phyloP scores from a whole-genome alignment of 2,888 invertebrate species.

The Eupithecia abbreviata region DNA sequence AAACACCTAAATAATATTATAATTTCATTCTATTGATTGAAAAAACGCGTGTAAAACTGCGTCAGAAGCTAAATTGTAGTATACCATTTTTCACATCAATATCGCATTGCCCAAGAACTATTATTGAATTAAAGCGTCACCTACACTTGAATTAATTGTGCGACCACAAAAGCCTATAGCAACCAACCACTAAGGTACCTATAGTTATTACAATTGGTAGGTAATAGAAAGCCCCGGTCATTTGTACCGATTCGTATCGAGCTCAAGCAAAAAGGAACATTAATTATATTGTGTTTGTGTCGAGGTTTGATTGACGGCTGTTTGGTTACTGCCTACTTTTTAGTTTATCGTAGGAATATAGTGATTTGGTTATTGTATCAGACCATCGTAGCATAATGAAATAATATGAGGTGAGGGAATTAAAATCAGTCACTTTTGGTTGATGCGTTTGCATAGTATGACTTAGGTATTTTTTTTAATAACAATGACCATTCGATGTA shows the following conservation, averaged over 20 bases:
- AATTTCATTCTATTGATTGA: too few relatives aligned
- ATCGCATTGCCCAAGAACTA: not conserved
- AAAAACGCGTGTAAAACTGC: too few relatives aligned
- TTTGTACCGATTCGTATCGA: conserved; percentile 35
- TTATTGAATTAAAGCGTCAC: not conserved
- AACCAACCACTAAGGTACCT: not conserved
- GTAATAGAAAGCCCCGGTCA: conserved; percentile 19
- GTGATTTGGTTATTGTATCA: not conserved
- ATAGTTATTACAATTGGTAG: not conserved
- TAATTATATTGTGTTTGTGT: conserved; percentile 24
- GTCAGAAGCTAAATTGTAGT: not conserved
- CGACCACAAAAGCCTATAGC: not conserved
- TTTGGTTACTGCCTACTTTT: conserved; percentile 4
- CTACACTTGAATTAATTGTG: not conserved
- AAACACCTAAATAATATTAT: not conserved
- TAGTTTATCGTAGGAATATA: not conserved
- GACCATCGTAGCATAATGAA: not conserved
- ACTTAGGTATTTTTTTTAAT: not conserved
- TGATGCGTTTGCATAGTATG: not conserved
- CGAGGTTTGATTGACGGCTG: conserved; percentile 9
- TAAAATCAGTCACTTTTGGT: not conserved
- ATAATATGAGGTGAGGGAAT: not conserved
- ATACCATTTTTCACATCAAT: not conserved
- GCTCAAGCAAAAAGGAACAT: conserved; percentile 37
- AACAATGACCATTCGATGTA: too few relatives aligned